Evolutionary conservation across 2,888 invertebrate genomes (phyloP).

Genomic region (Lutraria lutraria): DNA sequence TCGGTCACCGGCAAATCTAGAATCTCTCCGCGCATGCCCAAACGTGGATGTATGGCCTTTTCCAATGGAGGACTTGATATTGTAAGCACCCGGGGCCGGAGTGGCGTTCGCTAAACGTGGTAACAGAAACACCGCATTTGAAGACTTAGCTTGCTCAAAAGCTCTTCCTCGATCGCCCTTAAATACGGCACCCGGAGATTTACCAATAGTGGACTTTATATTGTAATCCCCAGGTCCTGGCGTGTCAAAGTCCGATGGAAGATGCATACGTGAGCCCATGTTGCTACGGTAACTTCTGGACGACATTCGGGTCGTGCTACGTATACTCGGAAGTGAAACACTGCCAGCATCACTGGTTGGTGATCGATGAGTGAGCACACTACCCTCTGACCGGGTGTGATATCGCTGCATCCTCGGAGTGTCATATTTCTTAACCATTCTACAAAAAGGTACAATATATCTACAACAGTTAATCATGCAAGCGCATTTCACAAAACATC

Average conservation of each 20-base stretch:
- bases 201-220: conserved; percentile 70
- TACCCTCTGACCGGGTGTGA: conserved; percentile 61
- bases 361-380: conserved; percentile 51
- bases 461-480: neutral
- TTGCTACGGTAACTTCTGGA: conserved; percentile 57
- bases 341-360: conserved; percentile 60
- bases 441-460: conserved; percentile 42
- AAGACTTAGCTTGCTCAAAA: conserved; percentile 70
- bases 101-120: conserved; percentile 69
- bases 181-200: conserved; percentile 59
- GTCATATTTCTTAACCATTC: conserved; percentile 65
- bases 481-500: neutral
- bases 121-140: conserved; percentile 71
- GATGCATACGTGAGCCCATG: conserved; percentile 56
- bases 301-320: conserved; percentile 59
- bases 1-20: conserved; percentile 67
- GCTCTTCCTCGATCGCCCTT: conserved; percentile 69
- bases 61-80: conserved; percentile 58
- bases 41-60: conserved; percentile 66
- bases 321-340: conserved; percentile 65
- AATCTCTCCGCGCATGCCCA: conserved; percentile 51
- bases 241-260: conserved; percentile 68
- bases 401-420: conserved; percentile 51
- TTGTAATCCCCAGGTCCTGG: conserved; percentile 73
- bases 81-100: conserved; percentile 69